These are phyloP conservation scores for Cassiopea xamachana DNA, from an alignment of 30 jellyfish, hydroid and myxozoan genomes.

Conservation along the genomic window DNA sequence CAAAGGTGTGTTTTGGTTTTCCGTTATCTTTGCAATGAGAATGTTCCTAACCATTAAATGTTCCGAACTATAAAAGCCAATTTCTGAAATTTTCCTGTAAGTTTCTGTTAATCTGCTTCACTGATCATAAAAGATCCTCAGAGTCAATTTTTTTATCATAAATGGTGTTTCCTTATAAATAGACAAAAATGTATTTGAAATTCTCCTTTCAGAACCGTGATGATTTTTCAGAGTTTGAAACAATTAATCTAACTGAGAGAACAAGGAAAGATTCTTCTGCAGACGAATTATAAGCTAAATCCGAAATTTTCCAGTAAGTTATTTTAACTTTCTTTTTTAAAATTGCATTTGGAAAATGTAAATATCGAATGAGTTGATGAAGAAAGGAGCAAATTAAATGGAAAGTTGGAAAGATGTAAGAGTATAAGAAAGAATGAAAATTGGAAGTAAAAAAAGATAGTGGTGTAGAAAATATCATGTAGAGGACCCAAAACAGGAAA, in stretches of 20 bases:
- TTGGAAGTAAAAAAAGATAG: too few species aligned
- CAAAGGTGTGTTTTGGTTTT: conserved; percentile 58
- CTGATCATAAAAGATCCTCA: too few species aligned
- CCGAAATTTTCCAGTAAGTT: not conserved
- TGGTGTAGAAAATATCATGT: too few species aligned
- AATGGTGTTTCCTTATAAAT: not conserved
- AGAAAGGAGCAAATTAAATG: too few species aligned
- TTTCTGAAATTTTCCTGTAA: too few species aligned
- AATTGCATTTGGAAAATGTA: not conserved
- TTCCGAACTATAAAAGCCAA: too few species aligned
- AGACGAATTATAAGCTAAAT: conserved; percentile 33
- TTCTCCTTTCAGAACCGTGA: conserved; percentile 66
- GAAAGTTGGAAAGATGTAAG: too few species aligned
- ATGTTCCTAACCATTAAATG: too few species aligned
- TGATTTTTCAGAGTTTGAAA: conserved; percentile 91
- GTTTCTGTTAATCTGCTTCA: too few species aligned
- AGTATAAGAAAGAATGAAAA: too few species aligned
- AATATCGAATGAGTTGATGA: not conserved
- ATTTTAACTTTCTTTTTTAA: too few species aligned
- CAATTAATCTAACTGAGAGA: conserved; percentile 79
- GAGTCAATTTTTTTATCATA: not conserved
- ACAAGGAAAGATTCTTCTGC: conserved; percentile 48
- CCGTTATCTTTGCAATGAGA: not conserved
- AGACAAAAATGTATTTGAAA: not conserved
- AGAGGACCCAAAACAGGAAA: too few species aligned